Conservation (phyloP, 2,797 vertebrate genomes). For the Meda fulgida region DNA sequence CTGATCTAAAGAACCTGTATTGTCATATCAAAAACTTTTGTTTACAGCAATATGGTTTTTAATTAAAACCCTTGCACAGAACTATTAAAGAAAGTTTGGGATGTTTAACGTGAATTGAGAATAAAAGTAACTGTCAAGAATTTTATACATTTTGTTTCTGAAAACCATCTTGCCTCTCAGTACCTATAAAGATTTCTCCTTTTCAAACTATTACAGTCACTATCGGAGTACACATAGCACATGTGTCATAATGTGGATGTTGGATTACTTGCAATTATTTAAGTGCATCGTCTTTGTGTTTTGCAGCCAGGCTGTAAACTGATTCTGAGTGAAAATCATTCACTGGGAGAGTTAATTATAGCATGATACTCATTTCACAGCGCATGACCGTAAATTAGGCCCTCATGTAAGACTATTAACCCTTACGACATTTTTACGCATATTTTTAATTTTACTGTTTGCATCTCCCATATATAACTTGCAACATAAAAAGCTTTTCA, state of each 20-base stretch:
- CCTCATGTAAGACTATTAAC: background rate
- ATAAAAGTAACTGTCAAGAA: background rate
- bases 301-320: slow-evolving; percentile 58
- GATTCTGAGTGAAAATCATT: slow-evolving; percentile 15
- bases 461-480: background rate
- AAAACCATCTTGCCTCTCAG: background rate
- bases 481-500: background rate
- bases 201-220: background rate
- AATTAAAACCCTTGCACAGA: background rate
- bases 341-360: slow-evolving; percentile 63
- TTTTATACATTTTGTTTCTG: background rate
- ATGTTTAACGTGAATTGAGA: background rate
- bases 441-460: background rate
- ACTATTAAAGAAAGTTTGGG: background rate
- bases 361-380: slow-evolving; percentile 61
- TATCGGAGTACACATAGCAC: background rate
- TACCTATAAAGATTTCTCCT: background rate
- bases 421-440: background rate
- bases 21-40: background rate
- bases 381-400: slow-evolving; percentile 36
- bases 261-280: slow-evolving; percentile 66
- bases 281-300: slow-evolving; percentile 64
- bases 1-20: background rate
- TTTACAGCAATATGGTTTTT: background rate
- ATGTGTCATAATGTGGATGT: slow-evolving; percentile 14